A percentile compares a stretch with the other conserved stretches of the same genome.
phyloP scores from a whole-genome alignment of 2,888 invertebrate genomes.

The Sceliomorpha sp. region DNA sequence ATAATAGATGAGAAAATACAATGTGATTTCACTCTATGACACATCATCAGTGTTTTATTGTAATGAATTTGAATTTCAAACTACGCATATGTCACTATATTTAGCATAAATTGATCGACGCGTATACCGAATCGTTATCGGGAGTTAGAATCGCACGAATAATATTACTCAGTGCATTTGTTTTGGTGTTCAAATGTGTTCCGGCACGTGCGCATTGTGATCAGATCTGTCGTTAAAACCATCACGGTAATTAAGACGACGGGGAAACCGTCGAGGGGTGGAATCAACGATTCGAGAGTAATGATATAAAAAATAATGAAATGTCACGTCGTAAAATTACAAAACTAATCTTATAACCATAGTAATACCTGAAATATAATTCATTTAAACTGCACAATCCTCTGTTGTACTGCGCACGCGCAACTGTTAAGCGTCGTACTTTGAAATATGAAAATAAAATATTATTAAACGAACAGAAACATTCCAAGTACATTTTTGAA shows the following conservation, averaged over 20 bases:
- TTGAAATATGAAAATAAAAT: no score
- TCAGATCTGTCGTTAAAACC: conserved; percentile 42
- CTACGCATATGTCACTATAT: conserved; percentile 42
- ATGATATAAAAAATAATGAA: conserved; percentile 42
- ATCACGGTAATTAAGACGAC: conserved; percentile 49
- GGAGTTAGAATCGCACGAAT: conserved; percentile 29
- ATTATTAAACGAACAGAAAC: no score
- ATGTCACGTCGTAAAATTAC: conserved; percentile 39
- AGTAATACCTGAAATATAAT: no score
- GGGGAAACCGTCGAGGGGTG: conserved; percentile 32
- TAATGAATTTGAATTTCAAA: no score
- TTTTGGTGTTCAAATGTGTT: conserved; percentile 48
- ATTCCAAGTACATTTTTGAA: no score
- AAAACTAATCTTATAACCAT: no score
- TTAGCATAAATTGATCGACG: conserved; percentile 39
- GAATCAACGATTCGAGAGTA: conserved; percentile 48
- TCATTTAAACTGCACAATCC: no score
- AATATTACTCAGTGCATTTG: conserved; percentile 35
- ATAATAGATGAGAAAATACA: no score
- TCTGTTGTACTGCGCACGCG: no score
- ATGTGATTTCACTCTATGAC: no score
- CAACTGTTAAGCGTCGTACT: no score
- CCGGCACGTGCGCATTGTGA: conserved; percentile 44
- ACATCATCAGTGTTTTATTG: no score
- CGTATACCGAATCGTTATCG: conserved; percentile 30